A percentile compares a stretch with the other conserved stretches of the same genome.
Conservation (phyloP, 2,888 invertebrate species). For the Lagria hirta region DNA sequence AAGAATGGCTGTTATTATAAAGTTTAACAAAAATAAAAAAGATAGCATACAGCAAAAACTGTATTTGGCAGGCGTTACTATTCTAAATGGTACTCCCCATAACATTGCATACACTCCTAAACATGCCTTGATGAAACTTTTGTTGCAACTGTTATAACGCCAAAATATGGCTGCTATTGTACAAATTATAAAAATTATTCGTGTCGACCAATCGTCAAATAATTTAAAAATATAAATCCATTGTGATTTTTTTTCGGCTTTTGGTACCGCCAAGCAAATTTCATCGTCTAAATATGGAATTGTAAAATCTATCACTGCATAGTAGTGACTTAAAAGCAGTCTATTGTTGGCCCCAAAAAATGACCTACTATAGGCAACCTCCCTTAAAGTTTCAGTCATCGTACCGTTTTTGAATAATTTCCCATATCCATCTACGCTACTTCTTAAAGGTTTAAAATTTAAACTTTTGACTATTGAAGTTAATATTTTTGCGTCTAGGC, state of each 20-base stretch:
- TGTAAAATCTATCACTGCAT: constrained; percentile 46
- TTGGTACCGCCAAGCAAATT: constrained; percentile 51
- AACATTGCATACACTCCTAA: background rate
- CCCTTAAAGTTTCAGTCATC: constrained; percentile 30
- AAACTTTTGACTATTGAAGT: no score
- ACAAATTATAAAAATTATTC: background rate
- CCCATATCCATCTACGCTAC: no score
- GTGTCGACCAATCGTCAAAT: constrained; percentile 29
- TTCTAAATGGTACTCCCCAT: background rate
- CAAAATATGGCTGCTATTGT: background rate
- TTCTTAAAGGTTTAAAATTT: no score
- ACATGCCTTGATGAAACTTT: background rate
- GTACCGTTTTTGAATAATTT: constrained; percentile 35
- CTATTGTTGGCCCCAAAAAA: constrained; percentile 39
- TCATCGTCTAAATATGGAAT: constrained; percentile 39
- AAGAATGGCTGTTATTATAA: no score
- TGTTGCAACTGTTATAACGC: background rate
- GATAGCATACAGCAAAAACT: constrained; percentile 39
- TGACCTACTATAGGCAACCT: constrained; percentile 1
- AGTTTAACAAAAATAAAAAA: no score
- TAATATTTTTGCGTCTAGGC: no score
- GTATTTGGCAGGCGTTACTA: background rate
- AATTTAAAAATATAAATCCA: constrained; percentile 50
- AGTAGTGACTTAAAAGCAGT: constrained; percentile 26
- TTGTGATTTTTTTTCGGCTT: constrained; percentile 47